A percentile compares a stretch with the other conserved stretches of the same genome.
Conservation (phyloP, 37 sponge, comb jelly and placozoan species). For the Diacarnus erythraeanus region DNA sequence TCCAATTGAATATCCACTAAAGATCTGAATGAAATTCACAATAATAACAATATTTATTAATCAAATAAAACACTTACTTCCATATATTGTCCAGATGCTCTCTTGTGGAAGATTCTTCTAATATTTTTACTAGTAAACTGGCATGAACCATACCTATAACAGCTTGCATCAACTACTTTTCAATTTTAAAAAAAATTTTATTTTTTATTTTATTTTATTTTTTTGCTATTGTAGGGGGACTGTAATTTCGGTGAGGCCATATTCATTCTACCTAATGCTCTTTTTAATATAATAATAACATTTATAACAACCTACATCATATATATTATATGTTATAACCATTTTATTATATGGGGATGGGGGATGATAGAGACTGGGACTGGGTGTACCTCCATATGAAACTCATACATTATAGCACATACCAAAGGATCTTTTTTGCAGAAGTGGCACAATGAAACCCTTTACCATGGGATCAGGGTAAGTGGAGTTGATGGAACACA, state of each 20-base stretch:
- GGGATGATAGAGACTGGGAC: neutral
- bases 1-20: constrained; percentile 1
- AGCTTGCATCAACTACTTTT: too few relatives aligned
- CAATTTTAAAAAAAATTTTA: too few relatives aligned
- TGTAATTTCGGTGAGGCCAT: too few relatives aligned
- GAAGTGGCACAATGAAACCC: neutral
- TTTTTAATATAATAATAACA: too few relatives aligned
- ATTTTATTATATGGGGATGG: too few relatives aligned
- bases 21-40: neutral
- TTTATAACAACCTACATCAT: too few relatives aligned
- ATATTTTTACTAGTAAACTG: neutral
- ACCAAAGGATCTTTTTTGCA: neutral
- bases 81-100: constrained; percentile 2
- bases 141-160: neutral
- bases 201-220: too few relatives aligned
- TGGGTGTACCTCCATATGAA: neutral
- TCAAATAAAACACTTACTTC: neutral
- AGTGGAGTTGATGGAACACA: constrained; percentile 8
- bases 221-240: too few relatives aligned
- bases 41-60: neutral
- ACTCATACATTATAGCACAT: neutral
- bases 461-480: neutral
- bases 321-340: too few relatives aligned
- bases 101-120: neutral
- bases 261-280: too few relatives aligned